Percentiles rank a stretch among this genome's conserved stretches.
phyloP scores from a whole-genome alignment of 2,888 invertebrate genomes.

The Hesperia comma region DNA sequence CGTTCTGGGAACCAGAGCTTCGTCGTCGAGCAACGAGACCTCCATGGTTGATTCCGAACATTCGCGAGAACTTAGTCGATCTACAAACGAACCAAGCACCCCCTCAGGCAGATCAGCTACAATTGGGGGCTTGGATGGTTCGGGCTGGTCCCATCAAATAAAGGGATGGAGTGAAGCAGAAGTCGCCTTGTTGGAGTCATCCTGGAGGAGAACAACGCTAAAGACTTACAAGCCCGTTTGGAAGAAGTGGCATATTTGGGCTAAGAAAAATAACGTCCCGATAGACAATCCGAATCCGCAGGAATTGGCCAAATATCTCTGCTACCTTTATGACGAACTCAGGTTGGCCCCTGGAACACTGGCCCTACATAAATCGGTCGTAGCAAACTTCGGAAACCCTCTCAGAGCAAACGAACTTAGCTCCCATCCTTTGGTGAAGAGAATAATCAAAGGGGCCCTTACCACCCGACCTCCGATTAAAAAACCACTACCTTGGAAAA shows the following conservation, averaged over 20 bases:
- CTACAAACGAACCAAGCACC: neutral
- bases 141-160: too few species aligned
- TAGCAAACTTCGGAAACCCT: conserved; percentile 43
- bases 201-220: conserved; percentile 2
- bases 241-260: conserved; percentile 25
- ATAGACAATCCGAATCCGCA: conserved; percentile 14
- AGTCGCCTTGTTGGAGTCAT: conserved; percentile 2
- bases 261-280: conserved; percentile 2
- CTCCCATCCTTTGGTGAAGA: neutral
- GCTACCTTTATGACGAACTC: conserved; percentile 25
- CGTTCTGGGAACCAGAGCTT: neutral
- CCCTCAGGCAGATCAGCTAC: too few species aligned
- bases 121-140: too few species aligned
- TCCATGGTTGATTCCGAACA: neutral
- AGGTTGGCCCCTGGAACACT: conserved; percentile 43
- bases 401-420: conserved; percentile 9
- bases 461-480: too few species aligned
- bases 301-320: conserved; percentile 35
- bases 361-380: conserved; percentile 46
- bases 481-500: too few species aligned
- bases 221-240: too few species aligned
- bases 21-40: neutral
- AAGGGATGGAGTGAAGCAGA: too few species aligned
- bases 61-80: neutral
- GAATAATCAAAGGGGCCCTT: neutral